Conservation (phyloP, 2,113 vertebrate species). For the Marmota monax region DNA sequence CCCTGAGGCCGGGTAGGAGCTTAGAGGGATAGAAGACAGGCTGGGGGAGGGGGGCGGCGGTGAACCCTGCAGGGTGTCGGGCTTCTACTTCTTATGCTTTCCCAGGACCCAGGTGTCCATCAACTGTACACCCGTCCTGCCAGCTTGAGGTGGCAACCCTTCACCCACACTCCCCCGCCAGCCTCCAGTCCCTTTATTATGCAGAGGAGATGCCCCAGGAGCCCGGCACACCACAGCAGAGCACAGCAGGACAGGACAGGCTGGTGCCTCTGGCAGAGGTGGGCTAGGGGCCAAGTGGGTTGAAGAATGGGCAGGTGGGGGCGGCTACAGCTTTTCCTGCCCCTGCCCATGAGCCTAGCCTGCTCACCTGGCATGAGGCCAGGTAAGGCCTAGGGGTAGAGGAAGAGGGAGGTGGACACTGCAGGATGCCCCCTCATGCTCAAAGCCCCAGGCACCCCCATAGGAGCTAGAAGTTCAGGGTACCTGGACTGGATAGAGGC, state of each 20-base stretch:
- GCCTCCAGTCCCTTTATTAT: background rate
- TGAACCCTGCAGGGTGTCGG: background rate
- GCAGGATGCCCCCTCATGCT: background rate
- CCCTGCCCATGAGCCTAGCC: background rate
- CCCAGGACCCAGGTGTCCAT: background rate
- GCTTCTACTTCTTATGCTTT: background rate
- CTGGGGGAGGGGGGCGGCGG: too few species aligned
- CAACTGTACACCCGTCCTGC: background rate
- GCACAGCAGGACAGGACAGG: background rate
- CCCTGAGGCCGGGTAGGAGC: background rate
- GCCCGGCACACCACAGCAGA: background rate
- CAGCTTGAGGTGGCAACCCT: background rate
- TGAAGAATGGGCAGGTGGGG: background rate
- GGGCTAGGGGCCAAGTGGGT: background rate
- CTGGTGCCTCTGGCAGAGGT: background rate
- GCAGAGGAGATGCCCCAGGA: background rate
- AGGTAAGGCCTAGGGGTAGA: fast-evolving
- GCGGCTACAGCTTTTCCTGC: background rate
- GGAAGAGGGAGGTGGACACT: background rate
- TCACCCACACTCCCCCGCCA: background rate
- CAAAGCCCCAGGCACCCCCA: background rate
- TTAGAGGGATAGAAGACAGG: too few species aligned
- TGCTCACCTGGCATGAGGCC: background rate
- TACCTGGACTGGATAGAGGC: background rate
- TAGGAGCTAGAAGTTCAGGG: background rate